Conservation (phyloP, 2,888 invertebrate species). For the Sisyra terminalis region DNA sequence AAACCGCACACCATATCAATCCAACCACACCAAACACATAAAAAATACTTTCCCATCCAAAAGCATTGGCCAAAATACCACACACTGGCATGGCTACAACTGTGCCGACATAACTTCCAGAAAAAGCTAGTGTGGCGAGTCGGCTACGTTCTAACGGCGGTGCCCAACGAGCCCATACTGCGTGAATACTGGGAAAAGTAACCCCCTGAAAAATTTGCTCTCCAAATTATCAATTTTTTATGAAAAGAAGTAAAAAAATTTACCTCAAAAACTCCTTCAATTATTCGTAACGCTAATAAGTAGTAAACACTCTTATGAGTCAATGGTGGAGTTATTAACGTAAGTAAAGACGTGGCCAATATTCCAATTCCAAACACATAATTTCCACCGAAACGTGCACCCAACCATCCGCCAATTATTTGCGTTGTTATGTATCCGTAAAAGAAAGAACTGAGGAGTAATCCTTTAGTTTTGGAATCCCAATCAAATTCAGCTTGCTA, state of each 20-base stretch:
- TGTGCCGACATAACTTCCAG: conserved; percentile 73
- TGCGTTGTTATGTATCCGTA: conserved; percentile 79
- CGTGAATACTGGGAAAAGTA: conserved; percentile 65
- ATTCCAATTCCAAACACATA: conserved; percentile 64
- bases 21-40: conserved; percentile 60
- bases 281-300: conserved; percentile 52
- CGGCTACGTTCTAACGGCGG: conserved; percentile 63
- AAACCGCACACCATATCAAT: conserved; percentile 51
- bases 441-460: conserved; percentile 74
- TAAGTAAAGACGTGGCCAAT: conserved; percentile 59
- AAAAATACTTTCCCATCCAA: conserved; percentile 71
- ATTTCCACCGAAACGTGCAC: conserved; percentile 73
- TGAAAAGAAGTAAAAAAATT: conserved; percentile 11
- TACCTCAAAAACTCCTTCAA: conserved; percentile 72
- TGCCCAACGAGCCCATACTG: conserved; percentile 73
- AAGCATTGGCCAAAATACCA: conserved; percentile 50
- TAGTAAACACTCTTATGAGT: conserved; percentile 53
- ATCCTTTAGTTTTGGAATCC: conserved; percentile 59
- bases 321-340: conserved; percentile 62
- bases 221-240: background rate
- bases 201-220: conserved; percentile 42
- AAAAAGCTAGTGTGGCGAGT: conserved; percentile 67
- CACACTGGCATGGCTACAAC: conserved; percentile 68
- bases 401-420: conserved; percentile 68
- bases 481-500: conserved; percentile 64